Base-by-base conservation (phyloP, 2,113 vertebrate genomes). In the Leucopsar rothschildi region DNA sequence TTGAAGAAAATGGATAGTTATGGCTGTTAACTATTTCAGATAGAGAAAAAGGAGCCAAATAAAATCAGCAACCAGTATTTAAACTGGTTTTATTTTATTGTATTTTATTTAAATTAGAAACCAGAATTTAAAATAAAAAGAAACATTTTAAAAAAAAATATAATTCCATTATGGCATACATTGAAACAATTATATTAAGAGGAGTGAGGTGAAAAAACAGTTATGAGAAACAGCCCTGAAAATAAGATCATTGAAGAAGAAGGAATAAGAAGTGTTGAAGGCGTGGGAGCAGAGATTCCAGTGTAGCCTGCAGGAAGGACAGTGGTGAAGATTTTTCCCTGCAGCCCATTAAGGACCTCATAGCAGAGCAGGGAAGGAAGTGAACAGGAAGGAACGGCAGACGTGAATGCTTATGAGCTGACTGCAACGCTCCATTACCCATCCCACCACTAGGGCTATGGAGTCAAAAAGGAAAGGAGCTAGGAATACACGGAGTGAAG, bases 191-290 rank as follows among this genome's bases (percentile, higher is more conserved):
- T 77, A 25, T 6, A 55, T 64, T 42, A 57, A 71, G 9, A 40
- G 3, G 5, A 42, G 4, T 44, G 10, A 55, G 5, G 4, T 5
- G 4, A 5, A 4, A 3, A 27, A 49, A 21, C 6, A 33, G 23
- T 10, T 27, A 15, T 15, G 11, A 73, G 5, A 59, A 88, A 56
- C 5, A 70, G 4, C 22, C 12, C 16, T 80, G 19, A 5, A 63
- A 82, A 68, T 8, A 61, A n/a, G 5, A 11, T 37, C 31, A n/a
- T 12, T 45, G n/a, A 66, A 90, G 35, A 52, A 57, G 8, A 15
- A 57, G 1, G 3, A 14, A 3, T 27, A 63, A 27, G 8, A 23
- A 1, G 4, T 28, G 3, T 37, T 68, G 23, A 82, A 80, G 10
- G 9, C 7, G 5, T 21, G 4, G 4, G 7, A 39, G 8, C 25